Base-by-base conservation (phyloP, 2,113 vertebrate genomes). In the Aldabrachelys gigantea region DNA sequence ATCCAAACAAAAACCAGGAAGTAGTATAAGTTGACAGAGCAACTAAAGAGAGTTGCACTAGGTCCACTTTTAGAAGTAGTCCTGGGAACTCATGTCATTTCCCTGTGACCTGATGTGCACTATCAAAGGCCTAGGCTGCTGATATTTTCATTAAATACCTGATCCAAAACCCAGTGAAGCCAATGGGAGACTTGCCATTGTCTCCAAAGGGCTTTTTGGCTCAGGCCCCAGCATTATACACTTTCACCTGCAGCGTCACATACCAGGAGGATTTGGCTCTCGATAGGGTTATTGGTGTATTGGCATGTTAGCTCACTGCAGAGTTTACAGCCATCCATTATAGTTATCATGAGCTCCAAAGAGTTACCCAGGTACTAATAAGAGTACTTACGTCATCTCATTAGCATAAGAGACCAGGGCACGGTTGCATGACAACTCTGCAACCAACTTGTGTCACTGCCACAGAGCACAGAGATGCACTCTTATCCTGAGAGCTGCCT, bases 391-490 rank as follows among this genome's bases (percentile, higher is more conserved):
- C 56, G 17, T 54, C 17, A 1, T 8, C 82, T 29, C 41, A 25
- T 96, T 91, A 95, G 93, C 92, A 95, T 96, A 93, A 96, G 93
- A 91, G 86, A 78, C 38, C 41, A 44, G 22, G 38, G 84, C 50
- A 35, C 76, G 22, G 14, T 95, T 12, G 50, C 90, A 56, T 87
- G 87, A n/a, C 22, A 44, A 38, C 11, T 22, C 8, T 2, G 91
- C 91, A 94, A 95, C 93, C 81, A 89, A 90, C 80, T 91, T 75
- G 52, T 89, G 93, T 94, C 92, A 29, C 89, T 2, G 2, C 69
- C 75, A 29, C 53, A 54, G 89, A 92, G 93, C 57, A 92, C 76
- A 80, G 95, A 44, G 94, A 85, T 22, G 3, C 44, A 85, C 83
- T 79, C 62, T 91, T 92, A 89, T 56, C 56, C 82, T 24, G 56